phyloP scores from a whole-genome alignment of 2,888 invertebrate genomes.

The Linnaemya vulpina region DNA sequence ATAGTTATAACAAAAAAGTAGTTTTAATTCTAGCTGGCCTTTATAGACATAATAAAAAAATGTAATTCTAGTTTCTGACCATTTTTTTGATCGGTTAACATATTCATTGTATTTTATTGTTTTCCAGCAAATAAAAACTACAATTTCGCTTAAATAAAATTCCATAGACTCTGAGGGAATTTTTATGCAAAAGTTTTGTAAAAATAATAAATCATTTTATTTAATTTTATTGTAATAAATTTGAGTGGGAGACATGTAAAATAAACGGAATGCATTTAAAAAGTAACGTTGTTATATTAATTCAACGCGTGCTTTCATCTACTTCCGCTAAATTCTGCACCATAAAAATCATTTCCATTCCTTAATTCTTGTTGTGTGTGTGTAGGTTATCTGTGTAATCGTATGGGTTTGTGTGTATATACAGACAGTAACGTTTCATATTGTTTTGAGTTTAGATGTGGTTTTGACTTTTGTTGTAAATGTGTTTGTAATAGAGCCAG shows the following conservation, averaged over 20 bases:
- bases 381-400: neutral
- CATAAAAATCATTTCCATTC: slow-evolving; percentile 38
- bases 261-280: neutral
- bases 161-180: neutral
- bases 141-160: neutral
- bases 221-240: slow-evolving; percentile 26
- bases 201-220: slow-evolving; percentile 39
- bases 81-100: neutral
- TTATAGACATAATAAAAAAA: neutral
- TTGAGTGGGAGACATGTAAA: neutral
- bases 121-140: slow-evolving; percentile 6
- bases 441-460: neutral
- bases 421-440: neutral
- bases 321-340: slow-evolving; percentile 44
- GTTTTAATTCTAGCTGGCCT: neutral
- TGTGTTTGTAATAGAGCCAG: slow-evolving; percentile 32
- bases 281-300: slow-evolving; percentile 15
- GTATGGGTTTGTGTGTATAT: neutral
- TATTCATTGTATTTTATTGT: neutral
- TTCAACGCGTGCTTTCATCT: slow-evolving; percentile 37
- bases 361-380: neutral
- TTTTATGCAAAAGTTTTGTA: neutral
- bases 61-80: neutral
- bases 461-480: neutral
- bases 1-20: neutral